These are phyloP conservation scores for Drosophila albomicans DNA, from an alignment of 1,140 invertebrate genomes.

Conservation along the genomic window DNA sequence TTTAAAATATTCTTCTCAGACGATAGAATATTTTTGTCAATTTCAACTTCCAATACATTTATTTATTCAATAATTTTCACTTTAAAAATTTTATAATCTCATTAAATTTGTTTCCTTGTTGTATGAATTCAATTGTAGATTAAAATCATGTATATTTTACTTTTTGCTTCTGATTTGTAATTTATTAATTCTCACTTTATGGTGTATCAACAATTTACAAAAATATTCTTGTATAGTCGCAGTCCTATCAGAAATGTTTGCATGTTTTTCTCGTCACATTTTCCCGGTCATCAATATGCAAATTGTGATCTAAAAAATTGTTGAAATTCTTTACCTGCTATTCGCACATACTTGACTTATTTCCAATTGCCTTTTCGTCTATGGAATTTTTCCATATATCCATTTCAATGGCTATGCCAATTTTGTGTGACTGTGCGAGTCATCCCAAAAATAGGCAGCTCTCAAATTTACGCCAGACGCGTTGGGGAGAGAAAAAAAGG, in stretches of 20 bases:
- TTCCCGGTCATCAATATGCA: conserved; percentile 33
- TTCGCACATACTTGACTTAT: conserved; percentile 34
- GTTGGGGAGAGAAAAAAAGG: conserved; percentile 15
- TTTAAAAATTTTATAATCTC: too few species aligned
- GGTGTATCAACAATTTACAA: too few species aligned
- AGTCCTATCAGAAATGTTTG: conserved; percentile 6
- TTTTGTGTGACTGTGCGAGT: conserved; percentile 7
- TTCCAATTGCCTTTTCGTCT: conserved; percentile 29
- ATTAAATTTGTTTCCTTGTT: too few species aligned
- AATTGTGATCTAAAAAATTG: conserved; percentile 38
- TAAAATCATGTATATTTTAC: too few species aligned
- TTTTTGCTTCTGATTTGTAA: too few species aligned
- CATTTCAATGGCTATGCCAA: conserved; percentile 16
- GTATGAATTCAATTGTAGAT: too few species aligned
- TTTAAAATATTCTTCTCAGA: too few species aligned
- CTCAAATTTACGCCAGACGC: conserved; percentile 31
- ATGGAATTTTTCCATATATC: conserved; percentile 21
- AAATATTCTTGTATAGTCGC: background rate
- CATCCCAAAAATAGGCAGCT: conserved; percentile 18
- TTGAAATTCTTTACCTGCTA: conserved; percentile 31
- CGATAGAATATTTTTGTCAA: too few species aligned
- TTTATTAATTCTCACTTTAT: too few species aligned
- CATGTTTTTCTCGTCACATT: conserved; percentile 1
- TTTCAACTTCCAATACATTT: too few species aligned
- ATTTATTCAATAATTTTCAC: too few species aligned